Conservation (phyloP, 2,113 vertebrate genomes). For the Zosterops lateralis region DNA sequence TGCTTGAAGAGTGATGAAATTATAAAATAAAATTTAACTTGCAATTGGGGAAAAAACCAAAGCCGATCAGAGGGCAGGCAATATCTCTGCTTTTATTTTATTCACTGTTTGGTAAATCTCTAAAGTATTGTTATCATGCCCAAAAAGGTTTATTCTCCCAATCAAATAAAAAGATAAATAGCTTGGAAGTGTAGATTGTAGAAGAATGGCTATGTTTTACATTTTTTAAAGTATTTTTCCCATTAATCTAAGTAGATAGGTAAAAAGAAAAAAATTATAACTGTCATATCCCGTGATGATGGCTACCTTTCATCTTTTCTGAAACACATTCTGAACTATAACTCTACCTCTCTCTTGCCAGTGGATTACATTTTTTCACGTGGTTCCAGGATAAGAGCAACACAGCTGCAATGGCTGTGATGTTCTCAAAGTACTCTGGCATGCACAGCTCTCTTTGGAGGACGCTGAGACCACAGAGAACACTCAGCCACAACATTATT, state of each 20-base stretch:
- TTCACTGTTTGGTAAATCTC: not conserved
- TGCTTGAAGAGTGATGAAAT: not conserved
- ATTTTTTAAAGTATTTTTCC: not conserved
- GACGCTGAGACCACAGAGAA: not conserved
- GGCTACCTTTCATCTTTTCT: not conserved
- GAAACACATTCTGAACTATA: not conserved
- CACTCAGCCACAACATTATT: not conserved
- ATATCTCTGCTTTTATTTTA: not conserved
- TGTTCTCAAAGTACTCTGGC: not conserved
- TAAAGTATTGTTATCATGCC: not conserved
- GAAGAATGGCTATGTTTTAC: not conserved
- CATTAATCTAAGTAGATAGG: not conserved
- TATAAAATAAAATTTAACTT: not conserved
- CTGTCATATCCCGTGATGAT: not conserved
- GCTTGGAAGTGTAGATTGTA: not conserved
- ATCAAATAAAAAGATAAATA: not conserved
- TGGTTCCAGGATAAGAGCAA: not conserved
- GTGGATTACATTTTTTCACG: not conserved
- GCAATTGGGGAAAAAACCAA: not conserved
- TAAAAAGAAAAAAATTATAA: not conserved
- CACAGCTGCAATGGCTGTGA: not conserved
- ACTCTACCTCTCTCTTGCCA: not conserved
- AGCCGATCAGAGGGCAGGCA: not conserved
- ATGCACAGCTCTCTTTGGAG: not conserved
- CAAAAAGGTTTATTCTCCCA: not conserved